phyloP scores from a whole-genome alignment of 64 coral and sea anemone species.

The Dendronephthya gigantea region DNA sequence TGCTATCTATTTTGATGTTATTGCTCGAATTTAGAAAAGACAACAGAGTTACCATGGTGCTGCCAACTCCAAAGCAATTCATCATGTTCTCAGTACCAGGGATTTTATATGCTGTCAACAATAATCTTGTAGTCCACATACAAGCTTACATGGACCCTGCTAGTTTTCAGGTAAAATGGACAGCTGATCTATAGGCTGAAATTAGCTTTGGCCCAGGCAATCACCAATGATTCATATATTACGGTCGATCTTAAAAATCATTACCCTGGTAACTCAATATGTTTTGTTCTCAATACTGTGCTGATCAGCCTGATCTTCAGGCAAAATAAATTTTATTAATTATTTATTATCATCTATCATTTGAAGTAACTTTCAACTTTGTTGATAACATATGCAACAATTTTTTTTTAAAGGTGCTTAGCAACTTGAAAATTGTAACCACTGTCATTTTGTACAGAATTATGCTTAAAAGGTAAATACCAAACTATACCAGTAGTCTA shows the following conservation, averaged over 20 bases:
- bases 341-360: background rate
- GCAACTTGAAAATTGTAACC: constrained; percentile 71
- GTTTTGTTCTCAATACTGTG: no score
- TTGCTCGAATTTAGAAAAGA: constrained; percentile 35
- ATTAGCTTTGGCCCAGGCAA: no score
- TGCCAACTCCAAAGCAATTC: constrained; percentile 40
- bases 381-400: no score
- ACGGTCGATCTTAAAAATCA: no score
- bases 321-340: no score
- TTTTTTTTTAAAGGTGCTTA: constrained; percentile 48
- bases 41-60: background rate
- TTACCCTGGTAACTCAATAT: no score
- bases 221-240: no score
- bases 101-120: constrained; percentile 66
- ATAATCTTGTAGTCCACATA: constrained; percentile 78
- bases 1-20: constrained; percentile 57
- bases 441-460: constrained; percentile 64
- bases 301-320: no score
- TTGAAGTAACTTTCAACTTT: no score
- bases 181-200: no score
- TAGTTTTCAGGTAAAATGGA: constrained; percentile 97
- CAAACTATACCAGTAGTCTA: background rate
- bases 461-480: constrained; percentile 55
- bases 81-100: constrained; percentile 60
- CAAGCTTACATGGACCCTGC: constrained; percentile 78